Evolutionary conservation across 1,140 invertebrate genomes (phyloP), one percentile per base, ranked within the genome.

Genomic region (Oryctes rhinoceros): DNA sequence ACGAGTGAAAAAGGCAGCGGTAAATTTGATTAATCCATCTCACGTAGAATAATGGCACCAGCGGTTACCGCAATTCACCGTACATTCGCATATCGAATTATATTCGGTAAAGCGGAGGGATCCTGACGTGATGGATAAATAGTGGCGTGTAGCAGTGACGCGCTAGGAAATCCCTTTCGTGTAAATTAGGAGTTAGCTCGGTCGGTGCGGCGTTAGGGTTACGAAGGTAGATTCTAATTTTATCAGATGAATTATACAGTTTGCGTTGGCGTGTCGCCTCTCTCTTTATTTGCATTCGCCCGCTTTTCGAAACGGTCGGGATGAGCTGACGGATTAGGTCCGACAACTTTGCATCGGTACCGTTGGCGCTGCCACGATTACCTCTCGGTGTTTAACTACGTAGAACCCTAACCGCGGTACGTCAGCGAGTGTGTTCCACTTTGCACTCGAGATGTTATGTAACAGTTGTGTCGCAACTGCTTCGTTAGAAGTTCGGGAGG

Each of bases 301-400:
- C 18, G 53, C 53, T 15, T 59, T 59, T 59, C 53, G 53, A 18
- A 59, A 59, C 53, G 18, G 18, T 18, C 53, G 53, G 53, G 53
- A 59, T 59, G 53, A 59, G 53, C 53, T 59, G 53, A 59, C 53
- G 53, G 53, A 59, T 59, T 59, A 59, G 15, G 53, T 59, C 53
- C 15, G 53, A 59, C 53, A 59, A 59, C 53, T 59, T 59, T 59
- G 53, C 53, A n/a, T n/a, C 18, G 15, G 15, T 15, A 18, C 15
- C 53, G 53, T 15, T 18, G 18, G 13, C 15, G 53, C 53, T 18
- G 18, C 53, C 15, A 15, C 13, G 13, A n/a, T 18, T 18, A 59
- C 53, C 53, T 18, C 53, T 7, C 15, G 5, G 7, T 59, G 53
- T 59, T 59, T 59, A 59, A 59, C 39, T 44, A 44, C 39, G n/a